Evolutionary conservation across 2,888 invertebrate genomes (phyloP), one percentile per base, ranked within the genome.

Genomic region (Microctonus brassicae): DNA sequence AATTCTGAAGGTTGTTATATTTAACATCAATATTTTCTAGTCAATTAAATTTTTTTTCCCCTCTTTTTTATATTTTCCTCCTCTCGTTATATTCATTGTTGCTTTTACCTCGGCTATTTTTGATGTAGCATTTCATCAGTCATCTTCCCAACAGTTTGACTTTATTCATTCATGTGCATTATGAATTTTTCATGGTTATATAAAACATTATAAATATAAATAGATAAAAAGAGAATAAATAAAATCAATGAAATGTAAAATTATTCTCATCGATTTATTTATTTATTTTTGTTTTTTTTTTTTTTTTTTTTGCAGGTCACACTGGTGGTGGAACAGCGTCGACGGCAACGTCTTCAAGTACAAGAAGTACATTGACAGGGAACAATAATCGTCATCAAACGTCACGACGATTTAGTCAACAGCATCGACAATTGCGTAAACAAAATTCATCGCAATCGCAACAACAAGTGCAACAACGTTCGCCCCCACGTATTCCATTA

Each of bases 341-440:
- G 69, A 78, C 83, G 81, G 82, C 82, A 80, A 84, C 83, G 74
- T 79, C 80, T 73, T 77, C 80, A 62, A 75, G 77, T 17, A 77
- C 80, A 69, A 81, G 83, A 75, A 78, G 75, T 65, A 75, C 88
- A 58, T 88, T 90, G 88, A 84, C 90, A 84, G 86, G 90, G 84
- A 52, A 22, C 13, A 89, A 90, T 87, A 84, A 83, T 67, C 81
- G 87, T 66, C 78, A 82, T 42, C 81, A 83, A 66, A 81, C 83
- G 36, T 78, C 79, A 11, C 81, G 79, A 33, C 89, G 89, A 74
- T 89, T 91, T 84, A 88, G 88, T 82, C 88, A 89, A 82, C 61
- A 74, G 6, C 75, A 71, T 22, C 36, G 34, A 55, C 64, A 63
- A n/a, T 26, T 47, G 9, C 72, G 70, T 4, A 73, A 70, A 22